Evolutionary conservation across 2,113 vertebrate species (phyloP).

Genomic region (Lichenostomus cassidix): DNA sequence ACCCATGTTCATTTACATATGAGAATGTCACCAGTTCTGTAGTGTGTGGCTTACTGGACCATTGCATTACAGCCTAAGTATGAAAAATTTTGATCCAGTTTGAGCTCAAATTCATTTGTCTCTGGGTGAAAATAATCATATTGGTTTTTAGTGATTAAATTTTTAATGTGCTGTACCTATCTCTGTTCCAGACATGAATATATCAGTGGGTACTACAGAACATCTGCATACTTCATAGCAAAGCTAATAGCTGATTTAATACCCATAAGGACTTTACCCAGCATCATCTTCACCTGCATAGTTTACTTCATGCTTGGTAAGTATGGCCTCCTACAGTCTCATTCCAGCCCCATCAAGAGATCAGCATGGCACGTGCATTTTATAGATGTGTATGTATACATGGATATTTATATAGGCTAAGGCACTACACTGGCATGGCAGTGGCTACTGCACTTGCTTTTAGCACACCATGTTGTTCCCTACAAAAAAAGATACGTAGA

Average conservation of each 20-base stretch:
- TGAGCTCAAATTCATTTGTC: neutral
- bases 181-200: conserved; percentile 87
- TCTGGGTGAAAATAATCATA: neutral
- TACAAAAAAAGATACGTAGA: neutral
- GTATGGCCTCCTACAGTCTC: neutral
- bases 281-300: conserved; percentile 84
- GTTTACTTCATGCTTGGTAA: conserved; percentile 92
- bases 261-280: conserved; percentile 84
- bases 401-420: neutral
- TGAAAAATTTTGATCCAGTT: neutral
- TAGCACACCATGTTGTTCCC: neutral
- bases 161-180: neutral
- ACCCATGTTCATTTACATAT: neutral
- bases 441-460: neutral
- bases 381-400: neutral
- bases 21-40: neutral
- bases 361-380: neutral
- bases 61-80: neutral
- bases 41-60: neutral
- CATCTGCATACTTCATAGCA: conserved; percentile 88
- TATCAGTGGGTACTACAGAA: conserved; percentile 93
- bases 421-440: accelerated
- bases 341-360: neutral
- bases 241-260: conserved; percentile 89
- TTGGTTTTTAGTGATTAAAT: neutral